Evolutionary conservation across 1,140 invertebrate species (phyloP).

Genomic region (Bactericera cockerelli): DNA sequence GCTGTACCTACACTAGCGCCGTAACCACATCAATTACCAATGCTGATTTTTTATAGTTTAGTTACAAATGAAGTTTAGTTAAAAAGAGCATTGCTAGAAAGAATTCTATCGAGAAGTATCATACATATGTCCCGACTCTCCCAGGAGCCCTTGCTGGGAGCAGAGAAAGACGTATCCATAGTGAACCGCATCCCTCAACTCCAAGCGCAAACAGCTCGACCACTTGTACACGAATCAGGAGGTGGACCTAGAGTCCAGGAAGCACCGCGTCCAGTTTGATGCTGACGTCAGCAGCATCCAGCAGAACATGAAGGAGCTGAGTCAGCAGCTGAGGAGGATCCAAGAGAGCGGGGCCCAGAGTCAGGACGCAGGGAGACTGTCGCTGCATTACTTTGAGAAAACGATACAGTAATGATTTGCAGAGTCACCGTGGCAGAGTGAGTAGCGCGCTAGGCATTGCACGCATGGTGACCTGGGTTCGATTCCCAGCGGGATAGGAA

Average conservation of each 20-base stretch:
- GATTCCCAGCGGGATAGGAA: too few relatives aligned
- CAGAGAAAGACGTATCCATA: slow-evolving; percentile 49
- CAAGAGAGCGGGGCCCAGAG: slow-evolving; percentile 45
- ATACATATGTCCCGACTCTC: too few relatives aligned
- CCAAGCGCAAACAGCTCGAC: slow-evolving; percentile 38
- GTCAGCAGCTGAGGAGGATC: slow-evolving; percentile 41
- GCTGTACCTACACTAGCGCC: too few relatives aligned
- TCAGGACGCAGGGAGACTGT: slow-evolving; percentile 44
- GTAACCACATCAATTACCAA: too few relatives aligned
- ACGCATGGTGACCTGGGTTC: too few relatives aligned
- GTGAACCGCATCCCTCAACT: slow-evolving; percentile 43
- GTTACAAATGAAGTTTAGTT: too few relatives aligned
- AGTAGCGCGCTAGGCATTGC: too few relatives aligned
- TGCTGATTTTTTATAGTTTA: too few relatives aligned
- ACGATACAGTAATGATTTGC: too few relatives aligned
- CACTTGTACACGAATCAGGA: slow-evolving; percentile 40
- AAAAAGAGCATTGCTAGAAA: too few relatives aligned
- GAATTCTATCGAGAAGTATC: too few relatives aligned
- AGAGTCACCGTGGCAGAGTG: too few relatives aligned
- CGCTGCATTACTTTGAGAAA: slow-evolving; percentile 62
- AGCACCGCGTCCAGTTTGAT: slow-evolving; percentile 50
- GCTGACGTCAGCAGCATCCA: slow-evolving; percentile 57
- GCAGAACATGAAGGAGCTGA: slow-evolving; percentile 47
- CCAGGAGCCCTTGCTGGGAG: slow-evolving; percentile 51
- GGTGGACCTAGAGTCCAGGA: slow-evolving; percentile 42